Conservation (phyloP, 35 echinoderm and acorn worm genomes). For the Heliocidaris erythrogramma region DNA sequence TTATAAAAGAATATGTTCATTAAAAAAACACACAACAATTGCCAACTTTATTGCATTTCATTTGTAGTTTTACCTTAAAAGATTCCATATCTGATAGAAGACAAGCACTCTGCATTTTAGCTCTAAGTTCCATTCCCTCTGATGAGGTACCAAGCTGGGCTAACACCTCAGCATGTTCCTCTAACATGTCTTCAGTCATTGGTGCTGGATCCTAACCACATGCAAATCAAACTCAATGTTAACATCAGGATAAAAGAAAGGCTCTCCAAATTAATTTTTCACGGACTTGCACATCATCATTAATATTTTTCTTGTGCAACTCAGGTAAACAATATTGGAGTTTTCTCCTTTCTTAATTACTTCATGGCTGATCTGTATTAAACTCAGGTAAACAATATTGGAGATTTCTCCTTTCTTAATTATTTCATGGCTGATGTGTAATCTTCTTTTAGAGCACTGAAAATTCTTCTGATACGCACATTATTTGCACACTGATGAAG, state of each 20-base stretch:
- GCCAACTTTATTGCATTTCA: not conserved
- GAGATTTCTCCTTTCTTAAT: too few species aligned
- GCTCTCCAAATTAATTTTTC: not conserved
- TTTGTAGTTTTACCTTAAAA: slow-evolving; percentile 76
- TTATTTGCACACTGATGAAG: too few species aligned
- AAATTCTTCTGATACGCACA: too few species aligned
- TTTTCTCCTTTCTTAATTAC: not conserved
- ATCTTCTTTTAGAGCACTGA: too few species aligned
- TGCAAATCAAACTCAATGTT: not conserved
- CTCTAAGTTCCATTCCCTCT: slow-evolving; percentile 90
- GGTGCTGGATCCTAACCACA: slow-evolving; percentile 88
- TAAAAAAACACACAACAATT: too few species aligned
- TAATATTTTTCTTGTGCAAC: too few species aligned
- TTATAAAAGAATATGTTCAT: too few species aligned
- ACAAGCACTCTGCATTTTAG: slow-evolving; percentile 99
- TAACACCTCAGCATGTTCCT: slow-evolving; percentile 97
- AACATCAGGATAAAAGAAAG: not conserved
- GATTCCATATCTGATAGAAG: slow-evolving; percentile 95
- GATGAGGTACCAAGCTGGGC: slow-evolving; percentile 86
- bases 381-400: too few species aligned
- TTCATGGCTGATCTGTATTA: too few species aligned
- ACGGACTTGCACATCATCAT: not conserved
- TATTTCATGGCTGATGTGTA: too few species aligned
- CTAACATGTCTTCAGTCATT: slow-evolving; percentile 98
- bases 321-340: not conserved